Evolutionary conservation across 2,888 invertebrate genomes (phyloP).

Genomic region (Caenorhabditis imperialis): DNA sequence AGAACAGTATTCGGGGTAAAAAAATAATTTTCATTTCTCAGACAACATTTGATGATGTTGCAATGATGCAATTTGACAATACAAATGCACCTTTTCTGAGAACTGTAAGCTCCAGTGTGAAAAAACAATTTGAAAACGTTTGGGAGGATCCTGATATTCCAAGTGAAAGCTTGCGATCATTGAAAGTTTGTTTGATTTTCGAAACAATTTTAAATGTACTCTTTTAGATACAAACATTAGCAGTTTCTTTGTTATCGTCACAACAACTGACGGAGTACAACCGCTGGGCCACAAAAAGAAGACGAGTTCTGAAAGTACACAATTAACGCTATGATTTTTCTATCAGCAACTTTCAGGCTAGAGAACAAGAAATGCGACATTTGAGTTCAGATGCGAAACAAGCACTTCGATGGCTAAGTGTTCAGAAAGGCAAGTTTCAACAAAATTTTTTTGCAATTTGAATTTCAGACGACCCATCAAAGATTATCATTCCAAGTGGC

Average conservation of each 20-base stretch:
- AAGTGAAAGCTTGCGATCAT: constrained; percentile 68
- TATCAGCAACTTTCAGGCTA: constrained; percentile 60
- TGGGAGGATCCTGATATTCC: constrained; percentile 74
- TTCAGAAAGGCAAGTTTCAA: constrained; percentile 33
- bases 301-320: constrained; percentile 61
- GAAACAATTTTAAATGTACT: not conserved
- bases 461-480: constrained; percentile 30
- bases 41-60: constrained; percentile 64
- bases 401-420: constrained; percentile 59
- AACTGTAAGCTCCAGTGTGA: constrained; percentile 65
- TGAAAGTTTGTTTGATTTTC: constrained; percentile 60
- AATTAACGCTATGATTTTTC: too few species aligned
- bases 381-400: constrained; percentile 60
- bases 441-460: not conserved
- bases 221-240: constrained; percentile 73
- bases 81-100: constrained; percentile 69
- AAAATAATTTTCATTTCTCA: constrained; percentile 17
- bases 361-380: constrained; percentile 64
- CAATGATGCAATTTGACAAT: constrained; percentile 66
- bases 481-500: constrained; percentile 33
- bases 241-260: constrained; percentile 71
- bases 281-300: constrained; percentile 71
- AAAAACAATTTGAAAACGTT: constrained; percentile 65
- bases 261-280: constrained; percentile 71
- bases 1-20: too few species aligned